Evolutionary conservation across 30 jellyfish, hydroid and myxozoan species (phyloP), one percentile per base, ranked within the genome.

Genomic region (Turritopsis rubra): DNA sequence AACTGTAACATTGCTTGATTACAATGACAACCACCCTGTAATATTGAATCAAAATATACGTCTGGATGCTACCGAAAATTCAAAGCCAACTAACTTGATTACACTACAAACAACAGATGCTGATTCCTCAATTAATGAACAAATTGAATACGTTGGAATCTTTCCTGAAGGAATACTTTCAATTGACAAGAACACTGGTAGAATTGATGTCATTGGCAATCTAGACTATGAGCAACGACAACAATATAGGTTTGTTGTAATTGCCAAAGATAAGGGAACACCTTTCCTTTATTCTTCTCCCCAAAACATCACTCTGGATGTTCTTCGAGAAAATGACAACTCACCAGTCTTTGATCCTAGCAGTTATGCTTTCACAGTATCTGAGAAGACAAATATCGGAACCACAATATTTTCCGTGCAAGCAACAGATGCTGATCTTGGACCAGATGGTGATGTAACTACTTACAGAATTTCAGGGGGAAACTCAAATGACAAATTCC

Each of bases 21-120:
- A 22, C 22, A 92, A 92, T 78, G 98, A 92, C 88, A 88, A 92
- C 87, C 68, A 65, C 9, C 98, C 98, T 17, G 60, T 75, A n/a
- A 81, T 92, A 28, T 30, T 65, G 19, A 21, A 92, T 18, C 29
- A 31, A 27, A 29, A 78, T 8, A 17, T 65, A 16, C 21, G 24
- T 18, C 18, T 88, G 23, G 22, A 73, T 18, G 73, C 71, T 1
- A 18, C 54, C 8, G 96, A 88, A 84, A 84, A 88, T 73, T 1
- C 74, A 29, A 24, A 81, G 7, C 31, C 26, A n/a, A 31, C 52
- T 1, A 65, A 19, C 41, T 21, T 16, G 28, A 65, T 71, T 18
- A 19, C 23, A n/a, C 7, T 76, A 22, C 18, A 16, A n/a, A 75
- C 95, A 25, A 83, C 95, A 18, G 96, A 76, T 28, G 41, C 60